phyloP scores from a whole-genome alignment of 2,888 invertebrate genomes.

The Agriopis aurantiaria region DNA sequence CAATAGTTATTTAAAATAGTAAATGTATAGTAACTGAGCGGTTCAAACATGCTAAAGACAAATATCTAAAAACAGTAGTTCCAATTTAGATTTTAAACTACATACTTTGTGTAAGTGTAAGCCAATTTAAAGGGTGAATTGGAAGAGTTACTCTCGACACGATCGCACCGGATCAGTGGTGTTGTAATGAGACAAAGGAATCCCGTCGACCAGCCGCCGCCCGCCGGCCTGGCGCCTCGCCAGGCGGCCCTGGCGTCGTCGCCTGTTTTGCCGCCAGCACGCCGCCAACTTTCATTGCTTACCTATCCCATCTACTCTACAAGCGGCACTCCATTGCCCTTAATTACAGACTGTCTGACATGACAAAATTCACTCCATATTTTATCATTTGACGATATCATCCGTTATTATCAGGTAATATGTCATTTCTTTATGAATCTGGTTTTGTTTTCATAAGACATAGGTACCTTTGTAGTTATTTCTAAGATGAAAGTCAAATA shows the following conservation, averaged over 20 bases:
- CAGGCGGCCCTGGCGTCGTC: constrained; percentile 85
- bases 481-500: no score
- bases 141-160: constrained; percentile 10
- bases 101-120: neutral
- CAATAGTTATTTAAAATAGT: neutral
- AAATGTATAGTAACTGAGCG: neutral
- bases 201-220: constrained; percentile 82
- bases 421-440: neutral
- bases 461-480: neutral
- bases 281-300: constrained; percentile 64
- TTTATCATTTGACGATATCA: constrained; percentile 5
- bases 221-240: constrained; percentile 86
- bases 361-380: constrained; percentile 12
- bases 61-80: neutral
- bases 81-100: neutral
- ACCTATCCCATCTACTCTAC: constrained; percentile 42
- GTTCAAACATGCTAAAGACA: neutral
- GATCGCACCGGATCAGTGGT: constrained; percentile 53
- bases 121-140: constrained; percentile 31
- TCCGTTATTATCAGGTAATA: neutral
- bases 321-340: constrained; percentile 32
- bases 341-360: constrained; percentile 8
- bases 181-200: constrained; percentile 85
- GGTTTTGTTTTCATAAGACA: neutral
- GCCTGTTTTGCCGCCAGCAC: constrained; percentile 77